Conservation (phyloP, 2,113 vertebrate genomes). For the Ceyx margarethae region DNA sequence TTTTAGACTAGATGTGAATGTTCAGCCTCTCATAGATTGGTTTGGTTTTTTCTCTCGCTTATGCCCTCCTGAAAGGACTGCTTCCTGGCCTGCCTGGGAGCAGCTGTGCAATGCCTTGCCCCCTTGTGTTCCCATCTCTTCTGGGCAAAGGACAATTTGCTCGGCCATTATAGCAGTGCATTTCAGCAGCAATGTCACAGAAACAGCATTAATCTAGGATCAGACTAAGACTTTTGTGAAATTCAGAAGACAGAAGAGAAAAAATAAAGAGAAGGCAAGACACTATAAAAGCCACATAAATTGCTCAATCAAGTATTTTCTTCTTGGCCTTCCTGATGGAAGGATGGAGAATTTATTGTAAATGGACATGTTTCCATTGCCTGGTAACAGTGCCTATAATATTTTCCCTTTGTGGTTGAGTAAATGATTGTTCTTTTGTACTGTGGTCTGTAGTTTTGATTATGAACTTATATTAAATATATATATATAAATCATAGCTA, state of each 20-base stretch:
- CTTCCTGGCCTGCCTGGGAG: background rate
- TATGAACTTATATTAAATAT: background rate
- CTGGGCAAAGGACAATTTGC: background rate
- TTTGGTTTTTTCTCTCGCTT: background rate
- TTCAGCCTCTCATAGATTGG: background rate
- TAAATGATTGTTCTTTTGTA: background rate
- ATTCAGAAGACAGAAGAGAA: background rate
- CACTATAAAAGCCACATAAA: background rate
- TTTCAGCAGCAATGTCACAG: background rate
- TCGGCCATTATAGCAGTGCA: background rate
- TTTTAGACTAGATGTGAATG: background rate
- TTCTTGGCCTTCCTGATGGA: background rate
- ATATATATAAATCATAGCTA: background rate
- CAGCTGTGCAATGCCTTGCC: background rate
- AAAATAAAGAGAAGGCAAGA: background rate
- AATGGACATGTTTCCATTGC: background rate
- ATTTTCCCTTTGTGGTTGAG: background rate
- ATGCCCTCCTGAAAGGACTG: background rate
- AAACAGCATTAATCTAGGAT: background rate
- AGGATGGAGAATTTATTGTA: background rate
- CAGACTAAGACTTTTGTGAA: background rate
- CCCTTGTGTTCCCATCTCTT: background rate
- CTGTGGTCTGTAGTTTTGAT: background rate
- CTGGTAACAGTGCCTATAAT: background rate
- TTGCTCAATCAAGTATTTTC: background rate